These are phyloP conservation scores for Drosophila saltans DNA, from an alignment of 1,140 invertebrate genomes.

Conservation along the genomic window DNA sequence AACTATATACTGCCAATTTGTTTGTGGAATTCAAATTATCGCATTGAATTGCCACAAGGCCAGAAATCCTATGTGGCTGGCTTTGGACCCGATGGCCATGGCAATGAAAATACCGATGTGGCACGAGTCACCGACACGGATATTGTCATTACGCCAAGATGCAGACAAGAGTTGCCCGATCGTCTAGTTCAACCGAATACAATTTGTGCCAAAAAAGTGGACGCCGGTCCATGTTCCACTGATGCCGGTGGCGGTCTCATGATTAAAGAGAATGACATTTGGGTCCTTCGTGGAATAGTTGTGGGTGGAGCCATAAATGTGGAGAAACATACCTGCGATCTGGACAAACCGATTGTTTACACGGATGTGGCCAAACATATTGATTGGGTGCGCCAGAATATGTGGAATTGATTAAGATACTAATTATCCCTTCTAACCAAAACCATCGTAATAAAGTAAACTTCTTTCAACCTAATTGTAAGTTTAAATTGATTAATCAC, in stretches of 20 bases:
- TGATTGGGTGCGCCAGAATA: constrained; percentile 68
- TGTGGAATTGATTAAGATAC: constrained; percentile 48
- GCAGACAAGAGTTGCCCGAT: constrained; percentile 81
- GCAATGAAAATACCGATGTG: constrained; percentile 82
- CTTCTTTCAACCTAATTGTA: background rate
- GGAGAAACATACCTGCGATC: constrained; percentile 56
- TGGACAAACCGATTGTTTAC: constrained; percentile 70
- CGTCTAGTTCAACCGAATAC: constrained; percentile 59
- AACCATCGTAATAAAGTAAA: background rate
- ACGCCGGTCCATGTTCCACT: constrained; percentile 74
- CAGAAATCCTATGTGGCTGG: constrained; percentile 83
- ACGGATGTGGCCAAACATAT: constrained; percentile 77
- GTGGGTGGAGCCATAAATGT: constrained; percentile 32
- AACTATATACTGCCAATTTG: constrained; percentile 85
- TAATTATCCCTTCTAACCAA: background rate
- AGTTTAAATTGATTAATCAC: background rate
- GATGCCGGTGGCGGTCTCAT: constrained; percentile 79
- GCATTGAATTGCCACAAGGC: constrained; percentile 42
- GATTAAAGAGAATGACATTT: constrained; percentile 57
- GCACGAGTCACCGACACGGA: constrained; percentile 85
- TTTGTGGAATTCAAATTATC: constrained; percentile 83
- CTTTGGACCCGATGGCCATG: constrained; percentile 85
- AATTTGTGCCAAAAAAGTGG: constrained; percentile 74
- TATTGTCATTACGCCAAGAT: constrained; percentile 85
- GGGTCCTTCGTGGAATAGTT: constrained; percentile 74